Percentiles rank a stretch among this genome's conserved stretches.
Evolutionary conservation across 2,113 vertebrate genomes (phyloP).

Genomic region (Chiloscyllium plagiosum): DNA sequence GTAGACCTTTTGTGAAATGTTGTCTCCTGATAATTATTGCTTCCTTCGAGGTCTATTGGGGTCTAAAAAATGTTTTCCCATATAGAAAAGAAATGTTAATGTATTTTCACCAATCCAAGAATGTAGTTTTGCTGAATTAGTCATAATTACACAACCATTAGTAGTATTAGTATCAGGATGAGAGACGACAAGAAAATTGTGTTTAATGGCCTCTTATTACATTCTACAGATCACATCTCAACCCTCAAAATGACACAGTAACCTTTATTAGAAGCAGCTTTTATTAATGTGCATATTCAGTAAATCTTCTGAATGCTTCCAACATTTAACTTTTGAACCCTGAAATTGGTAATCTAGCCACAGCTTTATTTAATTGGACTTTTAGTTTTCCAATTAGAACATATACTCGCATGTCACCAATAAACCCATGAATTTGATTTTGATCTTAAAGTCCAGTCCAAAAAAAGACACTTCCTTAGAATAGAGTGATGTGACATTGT

Average conservation of each 20-base stretch:
- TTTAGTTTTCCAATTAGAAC: neutral
- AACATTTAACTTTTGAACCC: neutral
- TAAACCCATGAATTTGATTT: neutral
- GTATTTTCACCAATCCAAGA: neutral
- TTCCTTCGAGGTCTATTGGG: neutral
- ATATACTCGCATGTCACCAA: neutral
- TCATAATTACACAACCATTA: neutral
- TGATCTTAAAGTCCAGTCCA: neutral
- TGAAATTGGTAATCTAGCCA: neutral
- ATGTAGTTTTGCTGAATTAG: neutral
- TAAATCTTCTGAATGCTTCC: neutral
- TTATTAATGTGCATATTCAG: neutral
- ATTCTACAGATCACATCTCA: neutral
- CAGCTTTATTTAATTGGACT: neutral
- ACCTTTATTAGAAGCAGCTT: neutral
- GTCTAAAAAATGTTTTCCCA: neutral
- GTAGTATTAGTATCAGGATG: neutral
- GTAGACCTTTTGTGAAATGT: neutral
- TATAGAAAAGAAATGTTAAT: neutral
- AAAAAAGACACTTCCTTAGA: neutral
- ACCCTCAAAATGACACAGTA: neutral
- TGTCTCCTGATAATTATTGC: neutral
- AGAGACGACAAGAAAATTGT: neutral
- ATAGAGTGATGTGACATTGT: neutral
- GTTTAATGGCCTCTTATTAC: neutral